These are phyloP conservation scores for Furcifer pardalis DNA, from an alignment of 2,797 vertebrate genomes.

Conservation along the genomic window DNA sequence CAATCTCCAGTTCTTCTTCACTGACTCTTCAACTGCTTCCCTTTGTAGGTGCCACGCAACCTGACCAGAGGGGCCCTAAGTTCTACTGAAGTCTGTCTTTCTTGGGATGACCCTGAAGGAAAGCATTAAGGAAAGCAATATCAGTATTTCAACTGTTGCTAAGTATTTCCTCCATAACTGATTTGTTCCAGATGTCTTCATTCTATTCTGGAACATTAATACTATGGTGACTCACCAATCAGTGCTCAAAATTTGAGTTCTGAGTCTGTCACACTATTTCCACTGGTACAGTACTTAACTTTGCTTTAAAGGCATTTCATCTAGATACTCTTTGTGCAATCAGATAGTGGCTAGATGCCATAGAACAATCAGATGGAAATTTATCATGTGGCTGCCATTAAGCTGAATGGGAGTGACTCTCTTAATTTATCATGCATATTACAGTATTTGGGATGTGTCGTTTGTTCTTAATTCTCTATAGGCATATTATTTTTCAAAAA, in stretches of 20 bases:
- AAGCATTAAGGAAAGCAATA: no score
- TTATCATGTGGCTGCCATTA: slow-evolving; percentile 44
- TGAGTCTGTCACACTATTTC: slow-evolving; percentile 28
- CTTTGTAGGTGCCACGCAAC: no score
- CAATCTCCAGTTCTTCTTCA: no score
- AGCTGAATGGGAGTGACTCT: slow-evolving; percentile 27
- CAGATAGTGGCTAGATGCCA: slow-evolving; percentile 23
- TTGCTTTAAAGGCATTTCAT: slow-evolving; percentile 32
- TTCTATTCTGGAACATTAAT: slow-evolving; percentile 18
- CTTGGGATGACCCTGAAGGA: no score
- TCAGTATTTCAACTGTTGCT: neutral
- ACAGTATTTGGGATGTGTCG: slow-evolving; percentile 18
- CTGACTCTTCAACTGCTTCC: no score
- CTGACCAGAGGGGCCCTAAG: no score
- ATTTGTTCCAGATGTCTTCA: slow-evolving; percentile 33
- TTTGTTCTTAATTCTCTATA: neutral
- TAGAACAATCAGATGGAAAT: slow-evolving; percentile 35
- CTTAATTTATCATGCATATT: slow-evolving; percentile 25
- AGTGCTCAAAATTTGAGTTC: slow-evolving; percentile 20
- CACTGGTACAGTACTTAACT: slow-evolving; percentile 24
- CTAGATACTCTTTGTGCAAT: slow-evolving; percentile 27
- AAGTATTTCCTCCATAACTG: slow-evolving; percentile 12
- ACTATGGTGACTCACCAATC: slow-evolving; percentile 30
- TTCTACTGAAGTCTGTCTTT: no score
- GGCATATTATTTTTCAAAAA: neutral